Percentiles rank a stretch among this genome's conserved stretches.
Evolutionary conservation across 92 coral and sea anemone genomes (phyloP).

Genomic region (Siderastrea siderea): DNA sequence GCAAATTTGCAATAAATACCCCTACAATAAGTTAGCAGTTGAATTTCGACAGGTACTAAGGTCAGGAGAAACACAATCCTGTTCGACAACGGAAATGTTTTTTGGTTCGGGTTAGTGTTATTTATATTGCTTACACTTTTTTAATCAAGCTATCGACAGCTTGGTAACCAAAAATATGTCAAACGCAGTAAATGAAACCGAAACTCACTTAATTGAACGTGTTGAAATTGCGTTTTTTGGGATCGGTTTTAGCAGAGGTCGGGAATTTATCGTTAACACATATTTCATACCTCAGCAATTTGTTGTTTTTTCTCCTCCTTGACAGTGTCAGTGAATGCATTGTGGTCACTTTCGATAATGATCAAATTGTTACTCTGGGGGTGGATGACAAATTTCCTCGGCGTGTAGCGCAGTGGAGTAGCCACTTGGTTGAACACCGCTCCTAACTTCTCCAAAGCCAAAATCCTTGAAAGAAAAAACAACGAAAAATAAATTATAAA

Average conservation of each 20-base stretch:
- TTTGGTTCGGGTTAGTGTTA: too few species aligned
- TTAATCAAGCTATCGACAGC: too few species aligned
- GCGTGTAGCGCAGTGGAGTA: slow-evolving; percentile 93
- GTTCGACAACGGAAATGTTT: too few species aligned
- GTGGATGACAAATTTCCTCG: slow-evolving; percentile 95
- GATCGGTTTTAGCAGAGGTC: too few species aligned
- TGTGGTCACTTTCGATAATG: slow-evolving; percentile 97
- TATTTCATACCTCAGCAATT: slow-evolving; percentile 89
- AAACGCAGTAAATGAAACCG: too few species aligned
- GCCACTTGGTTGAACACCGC: slow-evolving; percentile 99
- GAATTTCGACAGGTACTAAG: background rate
- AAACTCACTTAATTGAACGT: too few species aligned
- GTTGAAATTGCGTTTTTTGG: too few species aligned
- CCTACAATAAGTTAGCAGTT: background rate
- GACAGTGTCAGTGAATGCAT: slow-evolving; percentile 83
- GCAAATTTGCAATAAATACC: background rate
- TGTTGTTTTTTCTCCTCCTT: slow-evolving; percentile 95
- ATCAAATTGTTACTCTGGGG: slow-evolving; percentile 93
- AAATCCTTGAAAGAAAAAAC: slow-evolving; percentile 73
- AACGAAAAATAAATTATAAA: background rate
- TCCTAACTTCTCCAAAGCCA: slow-evolving; percentile 96
- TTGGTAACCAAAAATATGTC: too few species aligned
- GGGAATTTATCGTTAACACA: too few species aligned
- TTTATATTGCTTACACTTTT: too few species aligned
- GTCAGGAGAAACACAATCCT: too few species aligned